phyloP scores from a whole-genome alignment of 1,140 invertebrate species.

The Fopius arisanus region DNA sequence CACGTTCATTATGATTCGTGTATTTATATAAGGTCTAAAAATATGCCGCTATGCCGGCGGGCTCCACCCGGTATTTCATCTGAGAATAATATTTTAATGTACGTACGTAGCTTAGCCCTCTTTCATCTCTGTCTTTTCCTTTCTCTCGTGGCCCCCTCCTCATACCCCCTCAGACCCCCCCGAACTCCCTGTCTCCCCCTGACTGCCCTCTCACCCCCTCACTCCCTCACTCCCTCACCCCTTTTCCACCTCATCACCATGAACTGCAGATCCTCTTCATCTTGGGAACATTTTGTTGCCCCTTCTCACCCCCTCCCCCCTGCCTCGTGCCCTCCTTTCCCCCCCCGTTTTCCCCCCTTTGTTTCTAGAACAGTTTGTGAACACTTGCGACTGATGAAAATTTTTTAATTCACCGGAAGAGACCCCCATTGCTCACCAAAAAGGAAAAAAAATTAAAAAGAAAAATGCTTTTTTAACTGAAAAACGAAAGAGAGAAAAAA shows the following conservation, averaged over 20 bases:
- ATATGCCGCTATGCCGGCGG: conserved; percentile 62
- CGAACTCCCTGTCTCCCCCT: too few species aligned
- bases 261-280: conserved; percentile 18
- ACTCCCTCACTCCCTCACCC: too few species aligned
- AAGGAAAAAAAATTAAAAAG: too few species aligned
- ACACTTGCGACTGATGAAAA: neutral
- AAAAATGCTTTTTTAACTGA: too few species aligned
- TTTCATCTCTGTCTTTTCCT: conserved; percentile 19
- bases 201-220: too few species aligned
- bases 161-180: too few species aligned
- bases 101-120: conserved; percentile 43
- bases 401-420: neutral
- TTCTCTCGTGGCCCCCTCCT: too few species aligned
- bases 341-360: conserved; percentile 6
- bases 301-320: neutral
- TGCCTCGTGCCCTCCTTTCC: neutral
- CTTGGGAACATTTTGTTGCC: conserved; percentile 30
- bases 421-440: too few species aligned
- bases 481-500: neutral
- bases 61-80: conserved; percentile 65
- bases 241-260: neutral
- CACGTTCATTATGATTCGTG: conserved; percentile 66
- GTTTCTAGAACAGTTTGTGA: neutral
- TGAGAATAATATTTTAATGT: conserved; percentile 67
- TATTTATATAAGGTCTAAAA: conserved; percentile 67